phyloP scores from a whole-genome alignment of 2,888 invertebrate species.

The Parasteatoda lunata region DNA sequence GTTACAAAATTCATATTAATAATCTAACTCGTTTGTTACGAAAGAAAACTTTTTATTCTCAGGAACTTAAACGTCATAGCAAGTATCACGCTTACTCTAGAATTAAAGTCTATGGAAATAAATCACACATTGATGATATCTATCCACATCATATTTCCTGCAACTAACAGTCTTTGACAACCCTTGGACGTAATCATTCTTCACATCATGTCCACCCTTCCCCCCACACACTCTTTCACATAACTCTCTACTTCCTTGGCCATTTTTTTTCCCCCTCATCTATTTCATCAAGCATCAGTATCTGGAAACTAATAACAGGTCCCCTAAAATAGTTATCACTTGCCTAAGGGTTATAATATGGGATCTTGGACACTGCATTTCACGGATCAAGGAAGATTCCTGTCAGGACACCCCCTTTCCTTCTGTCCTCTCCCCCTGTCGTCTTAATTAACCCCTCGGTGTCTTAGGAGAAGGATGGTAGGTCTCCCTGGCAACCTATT shows the following conservation, averaged over 20 bases:
- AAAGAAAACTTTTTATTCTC: no score
- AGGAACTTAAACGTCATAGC: no score
- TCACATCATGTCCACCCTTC: background rate
- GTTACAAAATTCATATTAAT: no score
- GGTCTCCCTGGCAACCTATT: constrained; percentile 61
- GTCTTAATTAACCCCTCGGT: constrained; percentile 65
- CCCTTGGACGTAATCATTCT: background rate
- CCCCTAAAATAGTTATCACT: constrained; percentile 53
- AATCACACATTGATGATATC: no score
- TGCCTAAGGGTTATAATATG: constrained; percentile 49
- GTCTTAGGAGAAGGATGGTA: background rate
- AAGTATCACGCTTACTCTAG: no score
- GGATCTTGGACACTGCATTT: constrained; percentile 38
- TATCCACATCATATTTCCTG: no score
- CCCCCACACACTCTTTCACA: constrained; percentile 16
- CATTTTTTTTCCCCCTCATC: background rate
- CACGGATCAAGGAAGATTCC: constrained; percentile 3
- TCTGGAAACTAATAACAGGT: constrained; percentile 34
- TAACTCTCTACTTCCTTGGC: background rate
- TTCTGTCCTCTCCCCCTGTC: constrained; percentile 52
- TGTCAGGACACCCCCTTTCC: constrained; percentile 17
- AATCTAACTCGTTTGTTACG: no score
- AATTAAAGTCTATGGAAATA: no score
- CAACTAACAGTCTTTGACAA: background rate
- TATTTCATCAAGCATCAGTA: constrained; percentile 29